Conservation (phyloP, 2,888 invertebrate genomes). For the Pardosa pseudoannulata region DNA sequence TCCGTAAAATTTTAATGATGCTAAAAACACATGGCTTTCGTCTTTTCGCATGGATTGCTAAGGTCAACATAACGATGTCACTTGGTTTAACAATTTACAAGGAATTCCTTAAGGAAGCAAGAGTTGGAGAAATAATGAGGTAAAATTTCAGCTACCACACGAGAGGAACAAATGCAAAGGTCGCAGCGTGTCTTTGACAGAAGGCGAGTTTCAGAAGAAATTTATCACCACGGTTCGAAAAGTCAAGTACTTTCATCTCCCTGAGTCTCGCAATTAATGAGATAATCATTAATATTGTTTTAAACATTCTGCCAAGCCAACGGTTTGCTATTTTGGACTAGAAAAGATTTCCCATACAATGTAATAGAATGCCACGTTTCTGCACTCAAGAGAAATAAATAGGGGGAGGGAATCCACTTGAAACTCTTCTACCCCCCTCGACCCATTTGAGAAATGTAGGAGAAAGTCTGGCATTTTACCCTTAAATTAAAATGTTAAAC, state of each 20-base stretch:
- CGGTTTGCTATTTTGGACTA: too few species aligned
- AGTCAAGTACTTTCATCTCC: constrained; percentile 1
- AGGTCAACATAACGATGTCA: neutral
- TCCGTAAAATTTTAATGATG: neutral
- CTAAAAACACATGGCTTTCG: neutral
- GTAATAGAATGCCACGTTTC: too few species aligned
- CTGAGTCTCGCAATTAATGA: neutral
- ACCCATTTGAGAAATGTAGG: too few species aligned
- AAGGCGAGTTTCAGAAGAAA: neutral
- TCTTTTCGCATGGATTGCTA: neutral
- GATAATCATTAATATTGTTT: neutral
- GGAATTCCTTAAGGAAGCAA: neutral
- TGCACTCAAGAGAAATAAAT: too few species aligned
- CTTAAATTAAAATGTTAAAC: too few species aligned
- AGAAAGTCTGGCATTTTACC: too few species aligned
- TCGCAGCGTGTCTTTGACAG: constrained; percentile 1
- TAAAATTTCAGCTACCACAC: neutral
- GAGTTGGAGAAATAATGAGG: neutral
- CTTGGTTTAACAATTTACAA: neutral
- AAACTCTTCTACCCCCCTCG: too few species aligned
- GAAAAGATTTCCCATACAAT: too few species aligned
- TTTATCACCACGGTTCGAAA: neutral
- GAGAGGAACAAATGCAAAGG: neutral
- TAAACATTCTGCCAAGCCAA: too few species aligned
- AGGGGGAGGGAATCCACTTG: too few species aligned